phyloP scores from a whole-genome alignment of 2,888 invertebrate genomes.

The Troides aeacus region DNA sequence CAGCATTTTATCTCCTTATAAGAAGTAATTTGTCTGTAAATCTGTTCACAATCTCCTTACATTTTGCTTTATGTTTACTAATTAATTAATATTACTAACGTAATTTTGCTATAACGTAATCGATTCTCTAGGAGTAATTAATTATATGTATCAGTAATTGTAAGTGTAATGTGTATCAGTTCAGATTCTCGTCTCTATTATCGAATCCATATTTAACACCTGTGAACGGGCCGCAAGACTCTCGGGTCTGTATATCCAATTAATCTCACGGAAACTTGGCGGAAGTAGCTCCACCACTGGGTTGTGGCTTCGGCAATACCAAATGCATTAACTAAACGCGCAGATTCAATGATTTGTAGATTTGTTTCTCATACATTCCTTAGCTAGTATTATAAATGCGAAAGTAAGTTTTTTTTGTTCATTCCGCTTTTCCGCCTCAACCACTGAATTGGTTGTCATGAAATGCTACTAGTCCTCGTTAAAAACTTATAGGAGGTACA shows the following conservation, averaged over 20 bases:
- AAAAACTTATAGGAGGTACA: too few relatives aligned
- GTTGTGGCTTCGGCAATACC: conserved; percentile 43
- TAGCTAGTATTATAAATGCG: not conserved
- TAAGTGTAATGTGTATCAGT: not conserved
- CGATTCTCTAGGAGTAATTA: not conserved
- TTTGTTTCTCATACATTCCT: not conserved
- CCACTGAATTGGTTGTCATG: too few relatives aligned
- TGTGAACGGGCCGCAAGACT: conserved; percentile 44
- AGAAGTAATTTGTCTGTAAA: too few relatives aligned
- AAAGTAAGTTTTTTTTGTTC: not conserved
- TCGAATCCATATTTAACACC: conserved; percentile 54
- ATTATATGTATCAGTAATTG: too few relatives aligned
- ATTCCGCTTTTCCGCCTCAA: not conserved
- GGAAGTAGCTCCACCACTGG: conserved; percentile 38
- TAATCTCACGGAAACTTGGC: conserved; percentile 42
- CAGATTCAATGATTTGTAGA: conserved; percentile 36
- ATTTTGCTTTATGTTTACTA: too few relatives aligned
- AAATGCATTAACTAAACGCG: conserved; percentile 47
- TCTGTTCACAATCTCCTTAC: too few relatives aligned
- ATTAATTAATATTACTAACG: too few relatives aligned
- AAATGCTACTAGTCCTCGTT: too few relatives aligned
- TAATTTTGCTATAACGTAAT: too few relatives aligned
- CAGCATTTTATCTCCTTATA: too few relatives aligned
- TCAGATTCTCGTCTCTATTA: conserved; percentile 50
- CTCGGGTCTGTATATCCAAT: conserved; percentile 51